Conservation (phyloP, 2,888 invertebrate genomes). For the Omphaloscelis lunosa region DNA sequence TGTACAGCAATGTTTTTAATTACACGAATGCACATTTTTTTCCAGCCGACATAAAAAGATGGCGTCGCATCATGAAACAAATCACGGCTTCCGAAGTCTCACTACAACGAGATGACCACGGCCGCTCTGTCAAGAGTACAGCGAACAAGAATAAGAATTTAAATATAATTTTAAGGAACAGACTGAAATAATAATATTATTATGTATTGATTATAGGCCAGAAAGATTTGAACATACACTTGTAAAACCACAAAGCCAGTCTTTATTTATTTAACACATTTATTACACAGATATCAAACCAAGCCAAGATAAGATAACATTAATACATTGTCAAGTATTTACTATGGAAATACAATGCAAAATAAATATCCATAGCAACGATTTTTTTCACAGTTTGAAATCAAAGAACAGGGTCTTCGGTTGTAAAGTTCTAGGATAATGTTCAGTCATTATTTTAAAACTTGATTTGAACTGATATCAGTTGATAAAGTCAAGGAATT, state of each 20-base stretch:
- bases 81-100: too few relatives aligned
- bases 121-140: neutral
- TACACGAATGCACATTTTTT: neutral
- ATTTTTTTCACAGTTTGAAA: neutral
- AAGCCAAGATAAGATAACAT: constrained; percentile 28
- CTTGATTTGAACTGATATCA: neutral
- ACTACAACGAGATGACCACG: neutral
- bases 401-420: neutral
- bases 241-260: neutral
- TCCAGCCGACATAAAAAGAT: neutral
- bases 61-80: neutral
- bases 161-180: neutral
- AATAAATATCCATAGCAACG: neutral
- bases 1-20: too few relatives aligned
- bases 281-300: constrained; percentile 10
- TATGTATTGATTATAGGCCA: neutral
- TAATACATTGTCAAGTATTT: neutral
- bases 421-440: neutral
- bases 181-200: neutral
- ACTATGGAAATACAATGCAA: neutral
- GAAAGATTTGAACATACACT: neutral
- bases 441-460: neutral
- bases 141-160: neutral
- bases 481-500: too few relatives aligned
- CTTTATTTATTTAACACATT: constrained; percentile 8